These are phyloP conservation scores for Acromyrmex echinatior DNA, from an alignment of 1,140 invertebrate genomes.

Conservation along the genomic window DNA sequence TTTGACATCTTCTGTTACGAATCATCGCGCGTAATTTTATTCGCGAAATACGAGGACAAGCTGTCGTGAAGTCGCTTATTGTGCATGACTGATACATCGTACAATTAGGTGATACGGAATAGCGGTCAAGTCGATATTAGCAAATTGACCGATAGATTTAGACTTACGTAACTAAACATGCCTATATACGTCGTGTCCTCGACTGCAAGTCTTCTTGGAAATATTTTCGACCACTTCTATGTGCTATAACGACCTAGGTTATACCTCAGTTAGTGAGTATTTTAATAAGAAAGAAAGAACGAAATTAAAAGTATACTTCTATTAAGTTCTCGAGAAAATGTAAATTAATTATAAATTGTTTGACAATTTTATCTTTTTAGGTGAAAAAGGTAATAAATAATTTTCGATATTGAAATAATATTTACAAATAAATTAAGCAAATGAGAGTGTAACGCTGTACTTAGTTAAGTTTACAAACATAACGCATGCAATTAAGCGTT, in stretches of 20 bases:
- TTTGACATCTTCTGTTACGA: conserved; percentile 56
- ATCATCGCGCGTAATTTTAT: conserved; percentile 52
- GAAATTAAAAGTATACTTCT: not conserved
- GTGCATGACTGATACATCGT: not conserved
- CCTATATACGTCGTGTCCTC: conserved; percentile 55
- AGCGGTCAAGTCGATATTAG: conserved; percentile 68
- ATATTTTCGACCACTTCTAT: conserved; percentile 54
- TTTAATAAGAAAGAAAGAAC: not conserved
- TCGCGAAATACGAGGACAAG: conserved; percentile 23
- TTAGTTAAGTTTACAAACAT: no score
- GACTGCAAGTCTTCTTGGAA: conserved; percentile 63
- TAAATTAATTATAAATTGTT: not conserved
- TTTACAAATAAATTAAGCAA: no score
- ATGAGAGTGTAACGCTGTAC: no score
- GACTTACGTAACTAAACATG: conserved; percentile 80
- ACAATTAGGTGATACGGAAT: conserved; percentile 46
- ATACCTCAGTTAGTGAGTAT: no score
- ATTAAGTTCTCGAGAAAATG: not conserved
- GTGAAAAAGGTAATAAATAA: no score
- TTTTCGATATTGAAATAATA: no score
- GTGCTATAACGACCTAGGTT: not conserved
- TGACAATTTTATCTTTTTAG: not conserved
- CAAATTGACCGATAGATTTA: conserved; percentile 84
- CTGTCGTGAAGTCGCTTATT: conserved; percentile 13
- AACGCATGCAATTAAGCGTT: no score